Evolutionary conservation across 2,113 vertebrate species (phyloP).

Genomic region (Archocentrus centrarchus): DNA sequence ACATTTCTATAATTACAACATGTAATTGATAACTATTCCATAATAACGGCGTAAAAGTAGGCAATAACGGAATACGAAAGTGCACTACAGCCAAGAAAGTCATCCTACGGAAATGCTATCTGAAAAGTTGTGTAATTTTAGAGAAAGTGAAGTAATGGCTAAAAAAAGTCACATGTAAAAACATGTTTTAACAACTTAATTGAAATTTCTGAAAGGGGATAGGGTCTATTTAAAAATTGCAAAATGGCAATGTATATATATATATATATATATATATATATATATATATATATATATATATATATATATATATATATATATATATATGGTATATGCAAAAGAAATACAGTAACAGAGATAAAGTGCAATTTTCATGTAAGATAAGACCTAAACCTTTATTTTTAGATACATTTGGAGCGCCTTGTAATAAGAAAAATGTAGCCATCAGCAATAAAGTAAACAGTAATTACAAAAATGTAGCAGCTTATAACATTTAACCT

Average conservation of each 20-base stretch:
- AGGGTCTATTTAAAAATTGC: neutral
- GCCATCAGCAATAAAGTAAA: neutral
- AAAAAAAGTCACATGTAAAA: neutral
- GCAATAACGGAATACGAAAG: neutral
- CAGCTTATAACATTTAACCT: too few relatives aligned
- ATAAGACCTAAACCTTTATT: neutral
- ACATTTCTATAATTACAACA: neutral
- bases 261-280: too few relatives aligned
- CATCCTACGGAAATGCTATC: neutral
- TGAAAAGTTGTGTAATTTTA: neutral
- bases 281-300: too few relatives aligned
- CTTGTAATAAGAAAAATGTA: neutral
- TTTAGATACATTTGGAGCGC: neutral
- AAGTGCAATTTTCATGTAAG: neutral
- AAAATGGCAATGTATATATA: neutral
- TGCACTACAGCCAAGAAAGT: fast-evolving
- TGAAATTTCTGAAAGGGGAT: neutral
- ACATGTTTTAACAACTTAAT: neutral
- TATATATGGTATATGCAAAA: neutral
- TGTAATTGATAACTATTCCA: neutral
- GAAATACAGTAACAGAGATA: neutral
- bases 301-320: neutral
- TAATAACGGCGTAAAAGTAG: neutral
- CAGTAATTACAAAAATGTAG: neutral
- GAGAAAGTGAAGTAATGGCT: neutral